phyloP scores from a whole-genome alignment of 2,797 vertebrate genomes.

The Diglossa cyanea region DNA sequence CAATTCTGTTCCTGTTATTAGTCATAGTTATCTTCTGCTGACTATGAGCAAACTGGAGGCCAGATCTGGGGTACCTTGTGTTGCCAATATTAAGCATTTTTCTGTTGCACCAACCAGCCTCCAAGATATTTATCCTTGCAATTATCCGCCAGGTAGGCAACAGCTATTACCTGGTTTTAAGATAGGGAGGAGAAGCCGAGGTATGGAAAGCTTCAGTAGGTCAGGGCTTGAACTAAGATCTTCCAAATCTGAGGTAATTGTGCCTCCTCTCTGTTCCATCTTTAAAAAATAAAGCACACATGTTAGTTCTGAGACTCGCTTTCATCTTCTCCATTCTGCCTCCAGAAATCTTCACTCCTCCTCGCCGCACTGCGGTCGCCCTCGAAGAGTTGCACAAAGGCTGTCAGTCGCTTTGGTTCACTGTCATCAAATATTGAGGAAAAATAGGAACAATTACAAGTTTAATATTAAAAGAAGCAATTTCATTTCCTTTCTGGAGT shows the following conservation, averaged over 20 bases:
- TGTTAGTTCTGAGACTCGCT: not conserved
- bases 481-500: not conserved
- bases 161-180: not conserved
- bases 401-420: not conserved
- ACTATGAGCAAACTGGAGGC: not conserved
- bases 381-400: not conserved
- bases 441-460: not conserved
- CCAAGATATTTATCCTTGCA: not conserved
- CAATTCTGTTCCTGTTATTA: not conserved
- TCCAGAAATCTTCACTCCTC: not conserved
- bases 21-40: not conserved
- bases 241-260: conserved; percentile 24
- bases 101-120: not conserved
- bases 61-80: not conserved
- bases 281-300: conserved; percentile 1
- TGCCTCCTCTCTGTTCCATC: conserved; percentile 10
- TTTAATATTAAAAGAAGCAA: conserved; percentile 33
- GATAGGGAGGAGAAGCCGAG: not conserved
- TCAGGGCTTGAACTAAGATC: conserved; percentile 15
- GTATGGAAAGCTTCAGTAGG: conserved; percentile 9
- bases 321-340: conserved; percentile 10
- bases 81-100: not conserved
- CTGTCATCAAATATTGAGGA: not conserved
- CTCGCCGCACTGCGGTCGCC: not conserved
- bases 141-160: not conserved